Conservation (phyloP, 2,113 vertebrate genomes). For the Neotragus moschatus region DNA sequence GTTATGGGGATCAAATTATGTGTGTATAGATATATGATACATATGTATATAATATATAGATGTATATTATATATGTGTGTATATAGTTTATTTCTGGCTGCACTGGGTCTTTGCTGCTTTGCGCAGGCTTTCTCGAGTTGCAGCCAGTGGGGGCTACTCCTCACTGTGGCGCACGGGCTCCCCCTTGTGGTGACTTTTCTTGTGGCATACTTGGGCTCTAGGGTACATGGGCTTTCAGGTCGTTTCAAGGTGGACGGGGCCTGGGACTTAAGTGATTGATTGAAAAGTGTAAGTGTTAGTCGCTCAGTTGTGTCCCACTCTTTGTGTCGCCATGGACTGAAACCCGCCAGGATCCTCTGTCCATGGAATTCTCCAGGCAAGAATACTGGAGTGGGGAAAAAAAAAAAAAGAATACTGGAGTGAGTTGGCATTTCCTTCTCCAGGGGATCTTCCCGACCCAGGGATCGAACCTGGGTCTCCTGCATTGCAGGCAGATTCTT, state of each 20-base stretch:
- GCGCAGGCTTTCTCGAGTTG: neutral
- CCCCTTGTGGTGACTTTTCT: neutral
- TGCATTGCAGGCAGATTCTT: neutral
- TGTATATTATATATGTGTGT: neutral
- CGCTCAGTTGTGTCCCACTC: neutral
- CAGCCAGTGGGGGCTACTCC: neutral
- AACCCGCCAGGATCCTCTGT: neutral
- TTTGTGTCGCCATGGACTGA: neutral
- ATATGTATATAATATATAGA: neutral
- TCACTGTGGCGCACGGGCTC: neutral
- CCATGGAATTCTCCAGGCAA: neutral
- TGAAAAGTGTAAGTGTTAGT: neutral
- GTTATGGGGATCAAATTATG: neutral
- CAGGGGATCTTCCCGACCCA: neutral
- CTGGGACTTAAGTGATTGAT: neutral
- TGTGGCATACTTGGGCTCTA: neutral
- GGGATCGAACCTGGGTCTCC: neutral
- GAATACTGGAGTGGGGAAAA: neutral
- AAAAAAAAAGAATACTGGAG: neutral
- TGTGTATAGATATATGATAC: neutral
- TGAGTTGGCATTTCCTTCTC: neutral
- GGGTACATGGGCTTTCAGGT: neutral
- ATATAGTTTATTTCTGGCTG: neutral
- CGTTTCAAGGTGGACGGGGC: neutral
- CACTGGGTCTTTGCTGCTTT: neutral